Evolutionary conservation across 2,797 vertebrate genomes (phyloP).

Genomic region (Spatula clypeata): DNA sequence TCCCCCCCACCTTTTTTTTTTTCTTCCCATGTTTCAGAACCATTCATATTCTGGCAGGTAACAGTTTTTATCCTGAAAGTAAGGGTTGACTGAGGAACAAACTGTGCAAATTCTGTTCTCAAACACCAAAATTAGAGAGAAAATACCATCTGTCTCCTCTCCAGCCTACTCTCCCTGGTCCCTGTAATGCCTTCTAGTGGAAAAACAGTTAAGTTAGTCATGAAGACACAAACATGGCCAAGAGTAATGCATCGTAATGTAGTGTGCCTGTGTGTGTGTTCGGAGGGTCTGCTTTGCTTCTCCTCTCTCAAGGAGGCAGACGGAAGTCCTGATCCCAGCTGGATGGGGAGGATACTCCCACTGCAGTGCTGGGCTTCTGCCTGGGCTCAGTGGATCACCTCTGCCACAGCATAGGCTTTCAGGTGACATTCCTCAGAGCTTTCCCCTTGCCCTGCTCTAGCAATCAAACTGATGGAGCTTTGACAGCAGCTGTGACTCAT

Average conservation of each 20-base stretch:
- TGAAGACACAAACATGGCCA: background rate
- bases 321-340: background rate
- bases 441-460: background rate
- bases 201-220: background rate
- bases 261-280: background rate
- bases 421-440: slow-evolving; percentile 1
- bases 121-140: slow-evolving; percentile 62
- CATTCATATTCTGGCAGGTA: slow-evolving; percentile 61
- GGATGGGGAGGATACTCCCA: background rate
- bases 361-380: background rate
- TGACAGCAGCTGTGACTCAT: slow-evolving; percentile 59
- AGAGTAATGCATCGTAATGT: background rate
- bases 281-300: fast-evolving
- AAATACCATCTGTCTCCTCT: slow-evolving; percentile 69
- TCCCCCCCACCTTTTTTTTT: too few species aligned
- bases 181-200: background rate
- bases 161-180: background rate
- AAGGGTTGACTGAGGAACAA: slow-evolving; percentile 58
- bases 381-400: background rate
- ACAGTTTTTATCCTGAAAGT: slow-evolving; percentile 52
- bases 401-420: background rate
- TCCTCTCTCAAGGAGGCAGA: background rate
- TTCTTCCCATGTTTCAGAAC: slow-evolving; percentile 13
- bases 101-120: slow-evolving; percentile 69
- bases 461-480: slow-evolving; percentile 21